phyloP scores from a whole-genome alignment of 2,113 vertebrate species.

The Platycercus adscitus region DNA sequence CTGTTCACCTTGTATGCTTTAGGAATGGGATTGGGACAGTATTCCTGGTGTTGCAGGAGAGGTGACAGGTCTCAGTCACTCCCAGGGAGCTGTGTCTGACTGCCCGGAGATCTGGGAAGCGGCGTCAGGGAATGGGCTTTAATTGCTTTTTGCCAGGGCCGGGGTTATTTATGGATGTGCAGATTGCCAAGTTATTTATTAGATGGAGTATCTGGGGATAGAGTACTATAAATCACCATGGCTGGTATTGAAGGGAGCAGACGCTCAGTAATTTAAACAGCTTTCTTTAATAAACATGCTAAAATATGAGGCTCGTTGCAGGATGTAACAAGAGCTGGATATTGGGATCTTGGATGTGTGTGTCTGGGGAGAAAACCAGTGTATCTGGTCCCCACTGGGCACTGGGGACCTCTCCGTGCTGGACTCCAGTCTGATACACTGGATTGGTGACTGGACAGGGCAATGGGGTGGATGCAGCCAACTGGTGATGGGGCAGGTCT shows the following conservation, averaged over 20 bases:
- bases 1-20: fast-evolving
- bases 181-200: slow-evolving; percentile 81
- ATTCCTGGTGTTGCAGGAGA: fast-evolving
- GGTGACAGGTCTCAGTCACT: fast-evolving
- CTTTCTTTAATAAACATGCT: slow-evolving; percentile 82
- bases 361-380: background rate
- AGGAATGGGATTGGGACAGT: background rate
- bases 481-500: fast-evolving
- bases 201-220: slow-evolving; percentile 76
- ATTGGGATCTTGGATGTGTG: background rate
- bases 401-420: background rate
- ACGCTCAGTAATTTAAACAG: slow-evolving; percentile 79
- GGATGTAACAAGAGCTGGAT: slow-evolving; percentile 67
- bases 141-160: slow-evolving; percentile 73
- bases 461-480: fast-evolving
- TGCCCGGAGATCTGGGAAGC: background rate
- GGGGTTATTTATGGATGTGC: slow-evolving; percentile 73
- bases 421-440: fast-evolving
- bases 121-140: background rate
- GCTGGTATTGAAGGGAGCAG: slow-evolving; percentile 73
- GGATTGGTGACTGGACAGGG: fast-evolving
- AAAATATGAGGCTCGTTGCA: slow-evolving; percentile 74
- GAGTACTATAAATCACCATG: slow-evolving; percentile 77
- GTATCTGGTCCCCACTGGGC: background rate
- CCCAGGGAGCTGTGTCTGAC: background rate